These are phyloP conservation scores for Rhegmatorhina hoffmannsi DNA, from an alignment of 2,113 vertebrate genomes.

Conservation along the genomic window DNA sequence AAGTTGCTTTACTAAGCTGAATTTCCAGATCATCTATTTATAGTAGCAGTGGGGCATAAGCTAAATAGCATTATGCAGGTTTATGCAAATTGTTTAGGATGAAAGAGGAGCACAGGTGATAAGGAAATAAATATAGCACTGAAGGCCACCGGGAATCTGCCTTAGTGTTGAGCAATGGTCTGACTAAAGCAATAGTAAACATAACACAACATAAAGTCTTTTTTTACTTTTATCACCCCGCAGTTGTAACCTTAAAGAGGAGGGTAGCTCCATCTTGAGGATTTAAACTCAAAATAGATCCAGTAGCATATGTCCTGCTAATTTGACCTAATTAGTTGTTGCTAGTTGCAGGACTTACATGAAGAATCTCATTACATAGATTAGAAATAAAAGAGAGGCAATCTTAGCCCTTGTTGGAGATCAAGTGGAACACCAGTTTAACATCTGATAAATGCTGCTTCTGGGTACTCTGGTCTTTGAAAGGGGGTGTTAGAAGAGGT, in stretches of 20 bases:
- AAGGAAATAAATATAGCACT: slow-evolving; percentile 3
- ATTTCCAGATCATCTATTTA: slow-evolving; percentile 62
- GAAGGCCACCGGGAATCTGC: background rate
- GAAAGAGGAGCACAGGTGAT: slow-evolving; percentile 5
- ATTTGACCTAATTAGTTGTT: slow-evolving; percentile 68
- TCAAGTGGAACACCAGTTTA: background rate
- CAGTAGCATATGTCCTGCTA: slow-evolving; percentile 46
- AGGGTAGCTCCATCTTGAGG: background rate
- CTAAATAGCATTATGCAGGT: slow-evolving; percentile 60
- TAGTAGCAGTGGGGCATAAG: slow-evolving; percentile 44
- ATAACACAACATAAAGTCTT: background rate
- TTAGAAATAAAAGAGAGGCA: slow-evolving; percentile 17
- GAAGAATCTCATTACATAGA: slow-evolving; percentile 58
- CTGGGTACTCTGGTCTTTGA: background rate
- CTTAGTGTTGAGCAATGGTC: background rate
- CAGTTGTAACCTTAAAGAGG: background rate
- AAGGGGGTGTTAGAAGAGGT: background rate
- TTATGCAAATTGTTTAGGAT: slow-evolving; percentile 63
- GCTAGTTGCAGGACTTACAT: slow-evolving; percentile 14
- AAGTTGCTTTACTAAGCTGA: slow-evolving; percentile 53
- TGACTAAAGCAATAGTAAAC: background rate
- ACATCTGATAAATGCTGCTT: background rate
- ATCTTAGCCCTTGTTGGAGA: background rate
- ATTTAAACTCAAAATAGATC: slow-evolving; percentile 50
- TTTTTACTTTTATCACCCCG: background rate